Evolutionary conservation across 2,797 vertebrate genomes (phyloP), one percentile per base, ranked within the genome.

Genomic region (Macrochelys suwanniensis): DNA sequence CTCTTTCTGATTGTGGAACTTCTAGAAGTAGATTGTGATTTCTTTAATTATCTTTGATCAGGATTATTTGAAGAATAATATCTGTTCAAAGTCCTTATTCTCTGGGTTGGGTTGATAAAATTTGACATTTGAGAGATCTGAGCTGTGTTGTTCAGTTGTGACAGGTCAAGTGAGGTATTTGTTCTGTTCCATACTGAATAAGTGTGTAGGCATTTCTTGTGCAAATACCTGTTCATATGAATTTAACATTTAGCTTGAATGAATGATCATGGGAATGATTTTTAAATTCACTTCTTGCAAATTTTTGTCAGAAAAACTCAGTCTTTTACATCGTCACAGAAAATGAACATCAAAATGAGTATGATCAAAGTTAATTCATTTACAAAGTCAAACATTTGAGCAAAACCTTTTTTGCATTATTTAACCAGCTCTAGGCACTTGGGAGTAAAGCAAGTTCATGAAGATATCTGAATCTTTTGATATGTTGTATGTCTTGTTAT

Each of bases 401-500:
- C 7, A 19, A 65, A 65, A 45, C 1, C 3, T 4, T 4, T 7
- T 59, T 19, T 51, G 6, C 25, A 90, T 82, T 49, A 90, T n/a
- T 13, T 47, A 28, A 90, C 23, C 26, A 23, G 17, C 1, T 2
- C 6, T 33, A 68, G 11, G 1, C 1, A 0, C 50, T 65, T 65
- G 33, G 16, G 33, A n/a, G 33, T 65, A 65, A 65, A 19, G 59
- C 59, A 61, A 16, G 17, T n/a, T 65, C 33, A 23, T 19, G 21
- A 51, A 93, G 61, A 80, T 45, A 11, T 47, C 16, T 26, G 11
- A 2, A 71, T 65, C 51, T 4, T 84, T 89, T 37, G 45, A 28
- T 47, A 86, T 26, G 86, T 26, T 0, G 0, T 1, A 0, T 19
- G 1, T 80, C 17, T 89, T n/a, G 2, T 10, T 51, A 2, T 16